phyloP scores from a whole-genome alignment of 2,113 vertebrate genomes.

The Anarrhichthys ocellatus region DNA sequence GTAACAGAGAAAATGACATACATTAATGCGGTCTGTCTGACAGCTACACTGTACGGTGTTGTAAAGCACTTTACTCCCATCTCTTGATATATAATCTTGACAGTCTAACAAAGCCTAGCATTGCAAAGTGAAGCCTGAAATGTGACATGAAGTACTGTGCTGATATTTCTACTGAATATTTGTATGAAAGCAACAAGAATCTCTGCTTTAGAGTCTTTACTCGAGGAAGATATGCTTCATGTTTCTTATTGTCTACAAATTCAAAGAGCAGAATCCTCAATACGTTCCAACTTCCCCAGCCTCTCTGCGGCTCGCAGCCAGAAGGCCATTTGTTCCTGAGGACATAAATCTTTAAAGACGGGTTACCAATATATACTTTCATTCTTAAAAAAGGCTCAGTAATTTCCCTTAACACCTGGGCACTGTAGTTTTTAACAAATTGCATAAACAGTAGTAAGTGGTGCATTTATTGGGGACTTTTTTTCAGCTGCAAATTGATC shows the following conservation, averaged over 20 bases:
- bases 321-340: not conserved
- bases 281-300: not conserved
- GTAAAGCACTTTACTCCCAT: not conserved
- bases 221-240: not conserved
- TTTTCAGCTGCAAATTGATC: not conserved
- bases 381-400: not conserved
- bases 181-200: not conserved
- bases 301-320: not conserved
- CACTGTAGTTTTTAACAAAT: not conserved
- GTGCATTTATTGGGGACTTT: not conserved
- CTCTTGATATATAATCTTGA: not conserved
- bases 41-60: not conserved
- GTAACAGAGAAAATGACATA: not conserved
- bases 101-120: not conserved
- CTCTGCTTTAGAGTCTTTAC: not conserved
- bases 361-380: not conserved
- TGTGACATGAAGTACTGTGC: not conserved
- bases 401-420: not conserved
- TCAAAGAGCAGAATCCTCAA: not conserved
- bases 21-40: not conserved
- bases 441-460: not conserved
- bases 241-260: not conserved
- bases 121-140: not conserved
- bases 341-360: not conserved
- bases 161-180: constrained; percentile 9